Evolutionary conservation across 1,140 invertebrate genomes (phyloP).

Genomic region (Calosoma granatense): DNA sequence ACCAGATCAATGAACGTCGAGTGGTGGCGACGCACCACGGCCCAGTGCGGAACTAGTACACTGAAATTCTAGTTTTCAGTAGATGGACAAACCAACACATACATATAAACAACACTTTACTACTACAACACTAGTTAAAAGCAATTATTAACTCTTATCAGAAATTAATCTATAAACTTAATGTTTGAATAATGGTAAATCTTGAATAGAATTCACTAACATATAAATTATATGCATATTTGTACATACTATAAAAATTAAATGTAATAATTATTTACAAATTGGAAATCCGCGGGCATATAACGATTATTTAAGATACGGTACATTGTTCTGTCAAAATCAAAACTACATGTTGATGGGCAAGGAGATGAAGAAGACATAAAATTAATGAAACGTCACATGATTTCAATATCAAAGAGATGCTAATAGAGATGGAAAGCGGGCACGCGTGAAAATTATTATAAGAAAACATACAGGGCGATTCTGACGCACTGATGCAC

Average conservation of each 20-base stretch:
- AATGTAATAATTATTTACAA: neutral
- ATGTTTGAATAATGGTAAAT: too few relatives aligned
- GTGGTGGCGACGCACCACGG: neutral
- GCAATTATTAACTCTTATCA: too few relatives aligned
- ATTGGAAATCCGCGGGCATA: neutral
- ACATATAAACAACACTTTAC: too few relatives aligned
- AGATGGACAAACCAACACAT: too few relatives aligned
- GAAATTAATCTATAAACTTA: too few relatives aligned
- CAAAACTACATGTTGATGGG: constrained; percentile 15
- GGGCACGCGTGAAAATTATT: constrained; percentile 35
- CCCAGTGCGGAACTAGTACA: neutral
- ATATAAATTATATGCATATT: neutral
- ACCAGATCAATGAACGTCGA: neutral
- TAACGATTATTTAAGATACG: neutral
- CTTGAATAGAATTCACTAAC: too few relatives aligned
- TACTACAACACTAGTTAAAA: too few relatives aligned
- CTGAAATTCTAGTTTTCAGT: neutral
- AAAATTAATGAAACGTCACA: constrained; percentile 35
- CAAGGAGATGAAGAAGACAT: constrained; percentile 30
- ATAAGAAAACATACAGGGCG: constrained; percentile 22
- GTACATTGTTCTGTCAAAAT: constrained; percentile 14
- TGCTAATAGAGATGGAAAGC: constrained; percentile 33
- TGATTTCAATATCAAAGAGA: constrained; percentile 37
- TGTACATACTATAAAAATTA: neutral
- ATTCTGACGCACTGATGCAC: too few relatives aligned